A percentile compares a stretch with the other conserved stretches of the same genome.
phyloP scores from a whole-genome alignment of 2,113 vertebrate species.

The Porphyrio hochstetteri region DNA sequence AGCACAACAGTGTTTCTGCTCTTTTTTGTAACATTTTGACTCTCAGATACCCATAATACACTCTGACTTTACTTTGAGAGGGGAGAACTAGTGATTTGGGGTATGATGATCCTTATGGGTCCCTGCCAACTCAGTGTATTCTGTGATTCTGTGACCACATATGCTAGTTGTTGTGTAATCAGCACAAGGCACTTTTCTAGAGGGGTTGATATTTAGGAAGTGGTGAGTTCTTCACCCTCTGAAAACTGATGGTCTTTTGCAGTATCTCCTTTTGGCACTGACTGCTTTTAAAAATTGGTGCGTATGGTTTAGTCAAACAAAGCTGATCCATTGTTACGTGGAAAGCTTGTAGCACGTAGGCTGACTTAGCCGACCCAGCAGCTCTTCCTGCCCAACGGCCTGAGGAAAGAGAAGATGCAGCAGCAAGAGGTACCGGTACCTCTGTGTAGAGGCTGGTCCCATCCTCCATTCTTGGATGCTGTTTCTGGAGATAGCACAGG shows the following conservation, averaged over 20 bases:
- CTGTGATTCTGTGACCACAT: background rate
- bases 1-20: background rate
- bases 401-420: background rate
- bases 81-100: background rate
- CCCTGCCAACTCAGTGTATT: too few relatives aligned
- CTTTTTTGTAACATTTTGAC: background rate
- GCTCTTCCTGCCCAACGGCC: background rate
- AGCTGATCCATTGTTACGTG: accelerated
- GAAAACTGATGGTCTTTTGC: background rate
- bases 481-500: background rate
- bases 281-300: background rate
- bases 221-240: background rate
- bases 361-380: background rate
- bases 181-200: background rate
- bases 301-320: background rate
- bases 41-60: background rate
- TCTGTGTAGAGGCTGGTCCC: background rate
- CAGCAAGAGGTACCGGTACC: background rate
- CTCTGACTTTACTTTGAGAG: background rate
- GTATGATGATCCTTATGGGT: background rate
- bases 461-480: background rate
- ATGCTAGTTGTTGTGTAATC: background rate
- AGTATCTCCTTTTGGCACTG: background rate
- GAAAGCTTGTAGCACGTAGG: background rate
- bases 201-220: background rate